Evolutionary conservation across 2,888 invertebrate species (phyloP), one percentile per base, ranked within the genome.

Genomic region (Lepas anatifera): DNA sequence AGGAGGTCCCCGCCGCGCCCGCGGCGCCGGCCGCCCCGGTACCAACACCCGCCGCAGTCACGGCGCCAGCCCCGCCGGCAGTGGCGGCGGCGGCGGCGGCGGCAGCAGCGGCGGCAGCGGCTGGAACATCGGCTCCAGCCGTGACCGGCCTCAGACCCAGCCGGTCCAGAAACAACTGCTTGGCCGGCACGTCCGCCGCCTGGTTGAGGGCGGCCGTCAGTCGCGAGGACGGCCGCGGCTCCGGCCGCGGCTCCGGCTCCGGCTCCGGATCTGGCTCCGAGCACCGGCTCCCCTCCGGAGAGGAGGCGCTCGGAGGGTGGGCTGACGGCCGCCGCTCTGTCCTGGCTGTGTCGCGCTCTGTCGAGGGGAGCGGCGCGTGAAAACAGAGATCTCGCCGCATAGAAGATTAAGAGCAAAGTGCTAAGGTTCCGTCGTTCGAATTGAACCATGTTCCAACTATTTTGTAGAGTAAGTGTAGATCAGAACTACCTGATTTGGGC

Each of bases 81-180:
- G n/a, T n/a, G 18, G 32, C 32, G 22, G 32, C 32, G 2, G 35
- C 35, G 22, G 22, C 63, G 18, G 16, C 18, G 32, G 63, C 35
- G 18, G 63, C 4, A 8, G 32, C 22, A 3, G 32, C 18, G 4
- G 18, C 32, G 29, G 52, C 10, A 6, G 29, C 58, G n/a, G n/a
- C n/a, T n/a, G n/a, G n/a, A n/a, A n/a, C n/a, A 3, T 39, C 39
- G 39, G 66, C 41, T 3, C n/a, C n/a, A n/a, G 66, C 66, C 22
- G n/a, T 37, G 22, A 27, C 66, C 39, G 66, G 39, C 25, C 25
- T 13, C 66, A 66, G 27, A 2, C 66, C 66, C 3, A 66, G 41
- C 25, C 66, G 10, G 25, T 66, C 66, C 39, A 66, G 66, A 7
- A 66, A 66, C 66, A 66, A 3, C 39, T 25, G 66, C 66, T 66